Conservation (phyloP, 92 coral and sea anemone genomes). For the Porites lobata region DNA sequence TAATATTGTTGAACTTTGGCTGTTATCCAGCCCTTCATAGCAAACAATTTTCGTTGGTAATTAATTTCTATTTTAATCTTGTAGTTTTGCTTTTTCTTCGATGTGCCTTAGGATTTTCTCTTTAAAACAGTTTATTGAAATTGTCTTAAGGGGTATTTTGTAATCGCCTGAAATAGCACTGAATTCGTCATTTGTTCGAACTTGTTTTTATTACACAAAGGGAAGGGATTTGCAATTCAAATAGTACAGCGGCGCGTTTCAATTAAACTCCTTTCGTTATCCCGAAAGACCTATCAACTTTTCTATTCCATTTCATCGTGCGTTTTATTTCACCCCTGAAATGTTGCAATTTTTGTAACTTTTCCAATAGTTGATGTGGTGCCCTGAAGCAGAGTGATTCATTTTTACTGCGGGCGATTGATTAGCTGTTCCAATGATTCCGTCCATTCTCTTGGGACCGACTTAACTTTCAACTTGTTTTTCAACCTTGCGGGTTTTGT, state of each 20-base stretch:
- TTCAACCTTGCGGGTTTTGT: neutral
- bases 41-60: neutral
- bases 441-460: too few relatives aligned
- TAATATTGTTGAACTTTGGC: slow-evolving; percentile 14
- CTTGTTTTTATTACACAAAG: neutral
- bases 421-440: too few relatives aligned
- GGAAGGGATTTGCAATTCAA: slow-evolving; percentile 9
- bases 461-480: neutral
- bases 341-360: too few relatives aligned
- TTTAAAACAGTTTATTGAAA: too few relatives aligned
- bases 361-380: too few relatives aligned
- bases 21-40: neutral
- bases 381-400: too few relatives aligned
- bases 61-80: neutral
- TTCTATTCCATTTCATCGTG: neutral
- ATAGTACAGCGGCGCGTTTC: neutral
- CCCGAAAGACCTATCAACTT: too few relatives aligned
- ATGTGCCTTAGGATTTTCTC: too few relatives aligned
- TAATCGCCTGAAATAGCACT: slow-evolving; percentile 12
- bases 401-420: too few relatives aligned
- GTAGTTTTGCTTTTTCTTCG: too few relatives aligned
- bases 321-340: neutral
- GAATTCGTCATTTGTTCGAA: neutral
- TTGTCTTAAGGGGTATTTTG: neutral
- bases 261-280: neutral